A percentile compares a stretch with the other conserved stretches of the same genome.
Evolutionary conservation across 2,113 vertebrate genomes (phyloP).

Genomic region (Actenoides lindsayi): DNA sequence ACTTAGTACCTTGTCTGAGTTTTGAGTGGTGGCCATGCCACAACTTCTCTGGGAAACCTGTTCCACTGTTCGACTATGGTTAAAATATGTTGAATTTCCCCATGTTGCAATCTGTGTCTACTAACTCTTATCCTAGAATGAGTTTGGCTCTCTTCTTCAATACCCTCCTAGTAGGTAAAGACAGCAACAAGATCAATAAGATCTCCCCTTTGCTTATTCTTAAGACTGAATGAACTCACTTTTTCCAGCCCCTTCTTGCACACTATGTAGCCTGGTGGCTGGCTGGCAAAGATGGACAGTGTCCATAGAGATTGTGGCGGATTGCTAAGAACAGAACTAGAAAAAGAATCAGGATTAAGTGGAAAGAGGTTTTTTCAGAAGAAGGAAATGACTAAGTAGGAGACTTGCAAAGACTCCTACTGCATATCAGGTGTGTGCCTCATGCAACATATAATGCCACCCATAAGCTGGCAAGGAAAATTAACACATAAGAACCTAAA

Average conservation of each 20-base stretch:
- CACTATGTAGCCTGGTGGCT: not conserved
- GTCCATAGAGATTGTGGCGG: not conserved
- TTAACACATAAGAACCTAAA: not conserved
- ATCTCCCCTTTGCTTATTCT: not conserved
- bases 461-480: not conserved
- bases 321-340: not conserved
- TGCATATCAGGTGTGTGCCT: not conserved
- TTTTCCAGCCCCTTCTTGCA: not conserved
- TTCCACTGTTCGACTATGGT: not conserved
- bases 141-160: not conserved
- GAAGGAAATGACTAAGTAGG: not conserved
- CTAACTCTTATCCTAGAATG: not conserved
- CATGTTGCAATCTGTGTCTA: not conserved
- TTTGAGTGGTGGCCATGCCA: not conserved
- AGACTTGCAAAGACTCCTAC: not conserved
- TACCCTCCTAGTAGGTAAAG: not conserved
- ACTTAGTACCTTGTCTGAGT: not conserved
- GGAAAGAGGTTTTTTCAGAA: not conserved
- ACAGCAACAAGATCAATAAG: not conserved
- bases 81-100: not conserved
- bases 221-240: rapidly evolving
- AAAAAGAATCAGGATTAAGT: not conserved
- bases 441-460: not conserved
- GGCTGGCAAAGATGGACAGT: not conserved
- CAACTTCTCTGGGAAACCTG: not conserved